phyloP scores from a whole-genome alignment of 2,888 invertebrate species.

The Agriopis marginaria region DNA sequence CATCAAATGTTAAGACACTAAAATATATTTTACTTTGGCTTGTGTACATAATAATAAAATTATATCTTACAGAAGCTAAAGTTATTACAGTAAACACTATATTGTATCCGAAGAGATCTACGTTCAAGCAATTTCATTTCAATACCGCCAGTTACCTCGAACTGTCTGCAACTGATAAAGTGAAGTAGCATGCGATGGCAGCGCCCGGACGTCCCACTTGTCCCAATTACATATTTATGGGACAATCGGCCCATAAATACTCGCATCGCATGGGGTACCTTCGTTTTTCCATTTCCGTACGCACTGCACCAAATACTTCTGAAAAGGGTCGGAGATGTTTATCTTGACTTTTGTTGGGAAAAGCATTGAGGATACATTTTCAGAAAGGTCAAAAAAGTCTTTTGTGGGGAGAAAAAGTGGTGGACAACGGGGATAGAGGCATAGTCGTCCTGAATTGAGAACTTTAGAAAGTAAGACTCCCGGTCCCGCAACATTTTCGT shows the following conservation, averaged over 20 bases:
- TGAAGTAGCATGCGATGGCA: slow-evolving; percentile 38
- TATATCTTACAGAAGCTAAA: too few relatives aligned
- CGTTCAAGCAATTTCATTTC: not conserved
- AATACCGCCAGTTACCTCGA: slow-evolving; percentile 15
- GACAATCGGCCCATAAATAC: slow-evolving; percentile 14
- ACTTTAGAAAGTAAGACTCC: too few relatives aligned
- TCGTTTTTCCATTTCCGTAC: slow-evolving; percentile 38
- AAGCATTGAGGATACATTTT: too few relatives aligned
- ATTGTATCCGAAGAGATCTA: not conserved
- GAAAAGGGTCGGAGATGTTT: not conserved
- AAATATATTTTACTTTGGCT: too few relatives aligned
- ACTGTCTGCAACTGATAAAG: slow-evolving; percentile 36
- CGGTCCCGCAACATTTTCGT: too few relatives aligned
- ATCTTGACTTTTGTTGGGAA: not conserved
- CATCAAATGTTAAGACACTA: too few relatives aligned
- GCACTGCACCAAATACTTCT: slow-evolving; percentile 37
- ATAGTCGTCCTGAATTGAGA: too few relatives aligned
- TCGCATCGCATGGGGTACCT: slow-evolving; percentile 8
- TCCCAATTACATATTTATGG: slow-evolving; percentile 59
- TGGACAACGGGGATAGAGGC: too few relatives aligned
- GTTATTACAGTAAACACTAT: not conserved
- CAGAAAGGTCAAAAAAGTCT: too few relatives aligned
- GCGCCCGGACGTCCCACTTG: slow-evolving; percentile 51
- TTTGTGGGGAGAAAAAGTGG: too few relatives aligned
- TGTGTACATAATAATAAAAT: too few relatives aligned